Conservation (phyloP, 2,113 vertebrate genomes). For the Desmodus rotundus region DNA sequence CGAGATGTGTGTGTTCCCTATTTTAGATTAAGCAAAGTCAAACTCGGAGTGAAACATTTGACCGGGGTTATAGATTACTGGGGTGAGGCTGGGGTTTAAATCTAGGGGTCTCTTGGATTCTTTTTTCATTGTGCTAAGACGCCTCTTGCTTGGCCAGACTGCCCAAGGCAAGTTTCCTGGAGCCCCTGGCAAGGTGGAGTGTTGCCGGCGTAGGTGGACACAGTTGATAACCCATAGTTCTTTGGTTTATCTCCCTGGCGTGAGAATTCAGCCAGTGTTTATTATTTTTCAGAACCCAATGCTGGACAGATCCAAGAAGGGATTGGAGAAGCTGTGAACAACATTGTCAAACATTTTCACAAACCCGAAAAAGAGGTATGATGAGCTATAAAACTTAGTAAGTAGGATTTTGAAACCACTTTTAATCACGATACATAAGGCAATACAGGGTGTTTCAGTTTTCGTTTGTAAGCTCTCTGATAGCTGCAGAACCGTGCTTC, state of each 20-base stretch:
- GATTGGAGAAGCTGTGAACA: slow-evolving; percentile 95
- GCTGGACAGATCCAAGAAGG: slow-evolving; percentile 95
- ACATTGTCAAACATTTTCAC: slow-evolving; percentile 98
- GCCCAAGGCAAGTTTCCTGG: neutral
- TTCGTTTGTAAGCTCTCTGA: neutral
- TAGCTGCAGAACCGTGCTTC: neutral
- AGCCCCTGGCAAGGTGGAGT: neutral
- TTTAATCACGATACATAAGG: neutral
- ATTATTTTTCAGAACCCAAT: slow-evolving; percentile 86
- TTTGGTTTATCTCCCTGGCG: neutral
- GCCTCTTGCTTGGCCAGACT: neutral
- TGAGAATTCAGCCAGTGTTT: slow-evolving; percentile 33
- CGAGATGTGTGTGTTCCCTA: neutral
- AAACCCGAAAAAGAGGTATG: slow-evolving; percentile 98
- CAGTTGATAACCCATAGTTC: neutral
- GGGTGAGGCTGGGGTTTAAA: neutral
- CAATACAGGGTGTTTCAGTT: neutral
- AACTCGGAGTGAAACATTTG: neutral
- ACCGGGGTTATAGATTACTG: neutral
- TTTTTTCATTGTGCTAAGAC: neutral
- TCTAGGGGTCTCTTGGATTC: neutral
- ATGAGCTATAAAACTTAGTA: neutral
- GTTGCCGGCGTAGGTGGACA: neutral
- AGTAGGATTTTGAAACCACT: neutral
- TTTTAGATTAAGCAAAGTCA: neutral